Base-by-base conservation (phyloP, 1,140 invertebrate species). In the Dendrolimus punctatus region DNA sequence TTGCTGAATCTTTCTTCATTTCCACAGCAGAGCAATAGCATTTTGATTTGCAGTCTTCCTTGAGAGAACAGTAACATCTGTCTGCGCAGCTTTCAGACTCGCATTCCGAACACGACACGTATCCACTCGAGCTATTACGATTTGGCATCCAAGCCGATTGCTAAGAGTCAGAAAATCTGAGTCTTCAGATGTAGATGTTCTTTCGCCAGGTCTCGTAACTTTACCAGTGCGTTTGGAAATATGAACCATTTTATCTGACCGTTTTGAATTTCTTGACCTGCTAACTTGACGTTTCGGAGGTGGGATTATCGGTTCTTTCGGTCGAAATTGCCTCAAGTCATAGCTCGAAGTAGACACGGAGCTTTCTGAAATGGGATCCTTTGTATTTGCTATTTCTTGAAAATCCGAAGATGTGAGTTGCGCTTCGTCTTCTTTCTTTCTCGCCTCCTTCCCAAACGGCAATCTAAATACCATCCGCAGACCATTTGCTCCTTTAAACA, bases 51-150 rank as follows among this genome's bases (percentile, higher is more conserved):
- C 66, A 75, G 44, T 79, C 73, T 10, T 68, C 71, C 48, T 85
- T 87, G 60, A 90, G 71, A 7, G 91, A 91, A 61, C 92, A 94
- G 63, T 93, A 93, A 62, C 92, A 93, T 65, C 93, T 91, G 50
- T 93, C 91, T 2, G 93, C 91, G 69, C 94, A 95, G 6, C 92
- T 92, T 62, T 95, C 94, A 6, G 92, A 94, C 68, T 95, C 94
- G 68, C 94, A 96, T 80, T 96, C 95, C 36, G 93, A 95, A 73
- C 94, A 96, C 8, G 93, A 95, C 5, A 95, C 93, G 67, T 95
- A 95, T 6, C 91, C 91, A 59, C 91, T 91, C 6, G 91, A 92
- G 62, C 91, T 92, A 66, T 93, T 92, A 44, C 91, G 86, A 60
- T 93, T 91, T 91, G 88, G 59, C 90, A 91, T 39, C 85, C 87